Conservation (phyloP, 35 echinoderm and acorn worm genomes). For the Acanthaster planci region DNA sequence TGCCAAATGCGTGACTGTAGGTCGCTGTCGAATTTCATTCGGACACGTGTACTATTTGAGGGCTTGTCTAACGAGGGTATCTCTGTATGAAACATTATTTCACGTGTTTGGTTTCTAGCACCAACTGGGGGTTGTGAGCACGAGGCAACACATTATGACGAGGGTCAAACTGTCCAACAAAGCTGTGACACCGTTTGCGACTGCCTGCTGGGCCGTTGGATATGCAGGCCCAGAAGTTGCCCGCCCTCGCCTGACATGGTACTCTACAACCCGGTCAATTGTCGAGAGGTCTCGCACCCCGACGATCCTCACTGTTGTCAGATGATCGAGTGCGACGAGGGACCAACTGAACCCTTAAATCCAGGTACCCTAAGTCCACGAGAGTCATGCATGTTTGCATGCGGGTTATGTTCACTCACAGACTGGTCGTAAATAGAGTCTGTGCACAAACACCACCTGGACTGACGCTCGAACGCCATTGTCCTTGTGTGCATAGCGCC, state of each 20-base stretch:
- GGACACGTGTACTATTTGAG: too few relatives aligned
- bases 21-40: too few relatives aligned
- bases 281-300: slow-evolving; percentile 77
- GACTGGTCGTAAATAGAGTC: too few relatives aligned
- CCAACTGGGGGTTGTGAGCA: slow-evolving; percentile 90
- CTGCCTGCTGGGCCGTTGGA: slow-evolving; percentile 85
- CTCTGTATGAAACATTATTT: background rate
- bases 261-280: slow-evolving; percentile 70
- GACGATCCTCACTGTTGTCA: slow-evolving; percentile 93
- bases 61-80: background rate
- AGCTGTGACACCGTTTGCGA: slow-evolving; percentile 90
- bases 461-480: too few relatives aligned
- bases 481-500: too few relatives aligned
- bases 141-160: slow-evolving; percentile 74
- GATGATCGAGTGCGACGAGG: slow-evolving; percentile 78
- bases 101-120: slow-evolving; percentile 39
- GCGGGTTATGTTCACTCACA: too few relatives aligned
- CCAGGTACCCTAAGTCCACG: too few relatives aligned
- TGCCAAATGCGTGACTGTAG: too few relatives aligned
- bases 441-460: too few relatives aligned
- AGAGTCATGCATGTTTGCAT: too few relatives aligned
- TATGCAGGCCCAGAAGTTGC: slow-evolving; percentile 84
- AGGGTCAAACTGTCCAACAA: slow-evolving; percentile 81
- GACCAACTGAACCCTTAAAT: slow-evolving; percentile 55
- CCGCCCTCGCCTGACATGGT: slow-evolving; percentile 83